Evolutionary conservation across 2,797 vertebrate species (phyloP), one percentile per base, ranked within the genome.

Genomic region (Halcyon leucocephala): DNA sequence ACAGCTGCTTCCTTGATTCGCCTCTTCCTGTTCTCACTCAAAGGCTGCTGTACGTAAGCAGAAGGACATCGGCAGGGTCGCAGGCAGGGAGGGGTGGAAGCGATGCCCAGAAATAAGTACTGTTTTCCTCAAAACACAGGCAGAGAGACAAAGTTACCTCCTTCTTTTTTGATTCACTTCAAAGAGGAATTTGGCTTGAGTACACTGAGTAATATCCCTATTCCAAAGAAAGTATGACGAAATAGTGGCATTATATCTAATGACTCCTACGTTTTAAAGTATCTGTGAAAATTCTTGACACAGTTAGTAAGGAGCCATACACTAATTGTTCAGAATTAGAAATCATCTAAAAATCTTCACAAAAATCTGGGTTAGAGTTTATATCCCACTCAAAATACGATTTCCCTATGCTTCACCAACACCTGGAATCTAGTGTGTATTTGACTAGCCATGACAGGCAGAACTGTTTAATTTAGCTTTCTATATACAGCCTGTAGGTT

Each of bases 401-500:
- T 91, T 77, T 82, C 24, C 39, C 54, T 86, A 12, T 89, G 67
- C 37, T 96, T 90, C 54, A 72, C 60, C 35, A 81, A 46, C 64
- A 91, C 93, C 95, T 96, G 88, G 82, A 92, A 86, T 79, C 60
- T 85, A 70, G 48, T 41, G 72, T 57, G 90, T 33, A 19, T 79
- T 87, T 90, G 76, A 69, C 62, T 93, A 71, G 57, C 57, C 18
- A 4, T 31, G 44, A 76, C 31, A 67, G 82, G 92, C 86, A 94
- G 66, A 96, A 93, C 74, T 92, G 86, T 95, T 97, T 96, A 89
- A 93, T 96, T 97, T 96, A 96, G 91, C 76, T 95, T 97, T 97
- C 95, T 97, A 93, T 95, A 96, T 93, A 94, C 90, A 94, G 90
- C 61, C 82, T 93, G 82, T 96, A 97, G 71, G 90, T 97, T 96